A percentile compares a stretch with the other conserved stretches of the same genome.
These are phyloP conservation scores for Psylliodes chrysocephalus DNA, from an alignment of 2,888 invertebrate species.

Conservation along the genomic window DNA sequence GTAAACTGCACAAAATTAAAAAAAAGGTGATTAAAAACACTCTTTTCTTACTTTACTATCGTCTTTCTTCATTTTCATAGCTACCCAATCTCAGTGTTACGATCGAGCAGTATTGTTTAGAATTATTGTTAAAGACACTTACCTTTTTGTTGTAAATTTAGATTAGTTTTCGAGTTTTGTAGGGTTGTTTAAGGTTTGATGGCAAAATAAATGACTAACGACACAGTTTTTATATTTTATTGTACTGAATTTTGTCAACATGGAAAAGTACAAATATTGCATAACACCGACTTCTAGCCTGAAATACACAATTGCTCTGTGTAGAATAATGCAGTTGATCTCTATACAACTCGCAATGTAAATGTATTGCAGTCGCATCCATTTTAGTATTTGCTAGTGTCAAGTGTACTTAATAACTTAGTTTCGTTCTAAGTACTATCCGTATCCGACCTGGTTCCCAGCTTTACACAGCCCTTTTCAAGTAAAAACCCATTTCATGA, in stretches of 20 bases:
- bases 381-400: conserved; percentile 60
- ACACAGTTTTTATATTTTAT: conserved; percentile 66
- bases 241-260: conserved; percentile 70
- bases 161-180: too few species aligned
- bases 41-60: too few species aligned
- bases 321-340: conserved; percentile 44
- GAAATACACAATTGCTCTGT: conserved; percentile 64
- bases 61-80: too few species aligned
- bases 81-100: too few species aligned
- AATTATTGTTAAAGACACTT: too few species aligned
- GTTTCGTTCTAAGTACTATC: conserved; percentile 55
- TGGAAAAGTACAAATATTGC: conserved; percentile 74
- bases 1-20: too few species aligned
- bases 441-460: conserved; percentile 60
- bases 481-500: conserved; percentile 56
- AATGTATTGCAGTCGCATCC: conserved; percentile 42
- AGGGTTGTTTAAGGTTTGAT: neutral
- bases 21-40: too few species aligned
- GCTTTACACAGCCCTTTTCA: conserved; percentile 59
- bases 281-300: conserved; percentile 67
- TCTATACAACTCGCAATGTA: conserved; percentile 42
- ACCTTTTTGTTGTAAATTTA: too few species aligned
- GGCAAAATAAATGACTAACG: conserved; percentile 23
- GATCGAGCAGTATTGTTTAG: too few species aligned
- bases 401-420: conserved; percentile 57